Evolutionary conservation across 2,113 vertebrate genomes (phyloP), one percentile per base, ranked within the genome.

Genomic region (Gymnogyps californianus): DNA sequence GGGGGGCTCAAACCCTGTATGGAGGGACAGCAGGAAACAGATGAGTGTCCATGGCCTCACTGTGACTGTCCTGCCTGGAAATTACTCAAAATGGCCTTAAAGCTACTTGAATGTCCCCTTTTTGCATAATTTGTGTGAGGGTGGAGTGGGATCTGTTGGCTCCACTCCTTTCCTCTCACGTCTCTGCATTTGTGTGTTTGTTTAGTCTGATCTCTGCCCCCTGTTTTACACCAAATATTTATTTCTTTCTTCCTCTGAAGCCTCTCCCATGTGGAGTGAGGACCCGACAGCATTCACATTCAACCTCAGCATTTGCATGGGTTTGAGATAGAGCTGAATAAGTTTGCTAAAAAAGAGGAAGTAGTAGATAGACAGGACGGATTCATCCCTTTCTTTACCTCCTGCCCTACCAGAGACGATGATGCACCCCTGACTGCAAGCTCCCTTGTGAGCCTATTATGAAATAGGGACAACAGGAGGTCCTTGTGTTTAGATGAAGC

Each of bases 401-500:
- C 34, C 44, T 52, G 36, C 42, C 54, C 72, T 86, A 52, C 44
- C 34, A 24, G 44, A 62, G 70, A 67, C 0, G 1, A 90, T 49
- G 54, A 80, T 1, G 4, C 6, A 10, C 26, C 15, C 40, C 20
- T 70, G 42, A 55, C 10, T 9, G 20, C 0, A 0, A 93, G 22
- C 13, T 88, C 38, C 36, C 11, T 64, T 61, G 36, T 36, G 26
- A 86, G 10, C 26, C 59, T 72, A 8, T 86, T 80, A 40, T 25
- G 72, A 92, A 83, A 67, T 0, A 65, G 9, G 34, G 34, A 89
- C 62, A 83, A 74, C 32, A 67, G 49, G 54, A 70, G 70, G 13
- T 47, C 19, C 36, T 87, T 44, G 11, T 65, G 55, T 71, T 95
- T 58, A 47, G 51, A 31, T 26, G 58, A 81, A 57, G 80, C 22